Evolutionary conservation across 1,140 invertebrate genomes (phyloP).

Genomic region (Caenorhabditis remanei): DNA sequence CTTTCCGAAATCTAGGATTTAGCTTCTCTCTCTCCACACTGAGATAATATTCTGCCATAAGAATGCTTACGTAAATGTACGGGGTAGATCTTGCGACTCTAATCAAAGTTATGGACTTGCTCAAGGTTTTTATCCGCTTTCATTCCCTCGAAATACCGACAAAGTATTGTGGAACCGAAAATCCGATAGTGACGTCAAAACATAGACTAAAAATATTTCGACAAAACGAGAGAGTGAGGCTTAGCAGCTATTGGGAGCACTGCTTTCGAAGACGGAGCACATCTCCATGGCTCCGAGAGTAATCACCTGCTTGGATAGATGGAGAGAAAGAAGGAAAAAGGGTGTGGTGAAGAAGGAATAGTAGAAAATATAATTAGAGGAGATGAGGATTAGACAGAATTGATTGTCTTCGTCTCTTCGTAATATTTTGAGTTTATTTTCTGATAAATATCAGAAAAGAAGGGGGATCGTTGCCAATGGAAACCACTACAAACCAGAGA

Average conservation of each 20-base stretch:
- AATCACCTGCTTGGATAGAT: slow-evolving; percentile 45
- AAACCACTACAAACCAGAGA: background rate
- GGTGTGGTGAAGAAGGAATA: background rate
- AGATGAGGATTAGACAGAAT: background rate
- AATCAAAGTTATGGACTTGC: slow-evolving; percentile 42
- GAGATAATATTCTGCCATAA: slow-evolving; percentile 5
- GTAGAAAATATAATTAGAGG: background rate
- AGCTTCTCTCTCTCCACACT: background rate
- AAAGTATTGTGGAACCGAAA: background rate
- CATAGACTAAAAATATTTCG: slow-evolving; percentile 33
- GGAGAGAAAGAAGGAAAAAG: slow-evolving; percentile 21
- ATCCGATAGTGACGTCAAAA: slow-evolving; percentile 41
- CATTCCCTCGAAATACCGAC: slow-evolving; percentile 1
- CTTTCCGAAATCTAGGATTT: background rate
- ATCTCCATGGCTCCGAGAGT: slow-evolving; percentile 42
- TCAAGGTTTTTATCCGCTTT: slow-evolving; percentile 32
- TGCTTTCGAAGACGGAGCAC: background rate
- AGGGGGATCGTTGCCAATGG: slow-evolving; percentile 13
- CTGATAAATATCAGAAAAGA: background rate
- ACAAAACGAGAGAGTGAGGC: background rate
- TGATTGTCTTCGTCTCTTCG: background rate
- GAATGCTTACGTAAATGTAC: slow-evolving; percentile 28
- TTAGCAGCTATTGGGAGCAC: slow-evolving; percentile 9
- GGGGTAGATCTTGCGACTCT: background rate
- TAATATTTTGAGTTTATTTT: background rate